These are phyloP conservation scores for Amphiprion percula DNA, from an alignment of 2,113 vertebrate genomes.

Conservation along the genomic window DNA sequence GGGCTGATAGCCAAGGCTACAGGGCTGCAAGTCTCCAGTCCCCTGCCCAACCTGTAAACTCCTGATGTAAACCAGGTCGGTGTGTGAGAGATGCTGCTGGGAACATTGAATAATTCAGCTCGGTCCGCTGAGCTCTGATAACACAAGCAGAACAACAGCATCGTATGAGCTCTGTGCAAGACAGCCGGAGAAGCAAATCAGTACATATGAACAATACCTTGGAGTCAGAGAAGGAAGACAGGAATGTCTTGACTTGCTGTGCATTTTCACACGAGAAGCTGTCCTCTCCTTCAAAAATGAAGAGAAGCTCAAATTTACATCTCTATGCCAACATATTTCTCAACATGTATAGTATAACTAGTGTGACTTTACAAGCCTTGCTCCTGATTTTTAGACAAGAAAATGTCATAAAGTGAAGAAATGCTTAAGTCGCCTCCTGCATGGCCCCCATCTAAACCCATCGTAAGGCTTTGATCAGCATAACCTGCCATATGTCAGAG, in stretches of 20 bases:
- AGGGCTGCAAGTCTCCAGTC: constrained; percentile 29
- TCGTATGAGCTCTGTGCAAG: constrained; percentile 33
- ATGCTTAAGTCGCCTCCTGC: constrained; percentile 31
- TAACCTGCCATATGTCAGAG: constrained; percentile 61
- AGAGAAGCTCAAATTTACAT: constrained; percentile 4
- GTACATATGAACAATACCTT: constrained; percentile 26
- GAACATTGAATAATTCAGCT: constrained; percentile 79
- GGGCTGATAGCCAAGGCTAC: constrained; percentile 34
- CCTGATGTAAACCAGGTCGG: constrained; percentile 69
- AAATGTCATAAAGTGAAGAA: constrained; percentile 39
- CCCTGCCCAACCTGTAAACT: constrained; percentile 59
- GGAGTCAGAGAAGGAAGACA: not conserved
- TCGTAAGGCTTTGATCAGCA: constrained; percentile 64
- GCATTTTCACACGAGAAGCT: constrained; percentile 4
- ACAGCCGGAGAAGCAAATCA: constrained; percentile 41
- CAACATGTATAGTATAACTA: not conserved
- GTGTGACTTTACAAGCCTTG: constrained; percentile 8
- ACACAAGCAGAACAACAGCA: constrained; percentile 73
- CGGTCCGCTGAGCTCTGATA: constrained; percentile 68
- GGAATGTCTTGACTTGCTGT: not conserved
- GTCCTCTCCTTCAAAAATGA: not conserved
- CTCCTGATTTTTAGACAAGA: constrained; percentile 6
- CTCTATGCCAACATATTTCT: constrained; percentile 4
- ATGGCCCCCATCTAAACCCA: constrained; percentile 27
- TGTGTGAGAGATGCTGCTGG: constrained; percentile 59